Base-by-base conservation (phyloP, 2,888 invertebrate species). In the Latrodectus hesperus region DNA sequence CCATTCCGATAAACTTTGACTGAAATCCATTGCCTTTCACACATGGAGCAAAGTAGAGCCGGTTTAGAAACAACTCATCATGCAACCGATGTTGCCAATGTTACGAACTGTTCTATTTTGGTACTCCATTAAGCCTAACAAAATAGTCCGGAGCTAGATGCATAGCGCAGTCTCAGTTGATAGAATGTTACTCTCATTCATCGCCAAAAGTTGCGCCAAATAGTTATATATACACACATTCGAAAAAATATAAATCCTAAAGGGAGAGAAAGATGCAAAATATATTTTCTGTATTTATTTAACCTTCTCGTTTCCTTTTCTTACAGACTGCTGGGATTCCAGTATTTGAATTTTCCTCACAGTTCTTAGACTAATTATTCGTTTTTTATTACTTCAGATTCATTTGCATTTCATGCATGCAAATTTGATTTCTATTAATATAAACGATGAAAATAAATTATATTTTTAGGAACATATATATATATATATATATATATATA, bases 1-100 rank as follows among this genome's bases (percentile, higher is more conserved):
- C 98, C 98, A 98, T 94, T 97, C 97, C 94, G 97, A 96, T 93
- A 98, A 94, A 93, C 96, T 96, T 91, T 94, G 93, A 91, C 72
- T 86, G 77, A 78, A 89, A 90, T 85, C 90, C 89, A 75, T 89
- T 38, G 77, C 80, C 38, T 80, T 60, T 78, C 70, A 52, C 80
- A 79, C 85, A 75, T 73, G 16, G 68, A 75, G 75, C 68, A 67
- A 49, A 73, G 75, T 64, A 74, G 80, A 76, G 76, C 86, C 86
- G 86, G 86, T 86, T 75, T 86, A 86, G 70, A 68, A 55, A 55
- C 70, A 51, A 51, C 55, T 68, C 67, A 80, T 71, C 75, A 65
- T 53, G 55, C 65, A 79, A 52, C 74, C 51, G 75, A 55, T 71
- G 70, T 53, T 75, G 71, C 53, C 71, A 76, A 65, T 49, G 60